These are phyloP conservation scores for Falcunculus frontatus DNA, from an alignment of 2,113 vertebrate species.

Conservation along the genomic window DNA sequence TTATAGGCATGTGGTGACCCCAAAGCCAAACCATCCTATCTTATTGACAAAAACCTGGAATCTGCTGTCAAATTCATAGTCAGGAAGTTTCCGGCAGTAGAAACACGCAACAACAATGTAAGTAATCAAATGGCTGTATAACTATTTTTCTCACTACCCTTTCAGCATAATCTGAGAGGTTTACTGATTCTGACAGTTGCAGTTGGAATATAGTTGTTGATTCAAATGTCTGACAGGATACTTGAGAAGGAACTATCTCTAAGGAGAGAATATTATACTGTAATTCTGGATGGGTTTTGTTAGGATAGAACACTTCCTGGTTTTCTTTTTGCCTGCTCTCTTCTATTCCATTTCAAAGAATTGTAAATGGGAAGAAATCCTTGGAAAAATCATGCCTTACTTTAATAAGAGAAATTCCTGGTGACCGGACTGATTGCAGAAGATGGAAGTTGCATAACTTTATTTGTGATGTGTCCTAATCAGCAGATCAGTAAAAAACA, in stretches of 20 bases:
- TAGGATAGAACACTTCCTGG: not conserved
- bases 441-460: not conserved
- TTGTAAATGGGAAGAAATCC: not conserved
- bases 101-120: slow-evolving; percentile 98
- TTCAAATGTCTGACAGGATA: not conserved
- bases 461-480: not conserved
- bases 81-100: slow-evolving; percentile 95
- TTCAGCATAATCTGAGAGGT: not conserved
- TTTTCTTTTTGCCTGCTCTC: not conserved
- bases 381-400: not conserved
- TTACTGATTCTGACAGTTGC: not conserved
- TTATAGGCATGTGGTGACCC: slow-evolving; percentile 94
- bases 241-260: not conserved
- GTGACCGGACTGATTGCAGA: not conserved
- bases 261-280: not conserved
- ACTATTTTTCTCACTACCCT: not conserved
- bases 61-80: slow-evolving; percentile 99
- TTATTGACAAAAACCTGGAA: slow-evolving; percentile 98
- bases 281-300: not conserved
- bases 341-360: not conserved
- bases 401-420: not conserved
- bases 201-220: not conserved
- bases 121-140: slow-evolving; percentile 59
- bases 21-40: slow-evolving; percentile 98
- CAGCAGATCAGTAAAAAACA: not conserved